phyloP scores from a whole-genome alignment of 2,797 vertebrate species.

The Xerus rutilus region DNA sequence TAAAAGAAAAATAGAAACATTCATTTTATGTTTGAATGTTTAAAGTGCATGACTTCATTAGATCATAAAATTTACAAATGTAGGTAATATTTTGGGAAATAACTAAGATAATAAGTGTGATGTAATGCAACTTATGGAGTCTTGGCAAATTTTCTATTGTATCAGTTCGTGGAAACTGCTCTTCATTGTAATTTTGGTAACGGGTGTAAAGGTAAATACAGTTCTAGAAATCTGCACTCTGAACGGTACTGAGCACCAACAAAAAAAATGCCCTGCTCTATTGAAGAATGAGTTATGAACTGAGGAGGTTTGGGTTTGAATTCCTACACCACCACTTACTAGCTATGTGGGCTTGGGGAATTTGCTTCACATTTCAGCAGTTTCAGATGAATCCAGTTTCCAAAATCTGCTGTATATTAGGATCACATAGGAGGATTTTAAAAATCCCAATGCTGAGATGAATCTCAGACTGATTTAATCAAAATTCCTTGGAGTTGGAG shows the following conservation, averaged over 20 bases:
- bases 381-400: not conserved
- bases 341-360: not conserved
- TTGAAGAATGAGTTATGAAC: not conserved
- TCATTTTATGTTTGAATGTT: not conserved
- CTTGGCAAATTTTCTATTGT: not conserved
- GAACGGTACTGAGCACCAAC: not conserved
- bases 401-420: not conserved
- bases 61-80: not conserved
- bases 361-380: not conserved
- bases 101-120: not conserved
- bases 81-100: conserved; percentile 2
- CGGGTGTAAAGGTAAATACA: not conserved
- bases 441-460: not conserved
- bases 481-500: not conserved
- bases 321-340: not conserved
- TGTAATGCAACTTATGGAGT: not conserved
- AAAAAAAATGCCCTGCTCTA: not conserved
- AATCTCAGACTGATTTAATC: not conserved
- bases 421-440: not conserved
- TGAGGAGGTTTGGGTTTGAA: not conserved
- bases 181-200: not conserved
- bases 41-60: not conserved
- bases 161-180: not conserved
- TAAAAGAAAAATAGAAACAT: not conserved
- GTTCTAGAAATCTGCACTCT: not conserved